Percentiles rank a stretch among this genome's conserved stretches.
Evolutionary conservation across 2,888 invertebrate genomes (phyloP).

Genomic region (Automeris io): DNA sequence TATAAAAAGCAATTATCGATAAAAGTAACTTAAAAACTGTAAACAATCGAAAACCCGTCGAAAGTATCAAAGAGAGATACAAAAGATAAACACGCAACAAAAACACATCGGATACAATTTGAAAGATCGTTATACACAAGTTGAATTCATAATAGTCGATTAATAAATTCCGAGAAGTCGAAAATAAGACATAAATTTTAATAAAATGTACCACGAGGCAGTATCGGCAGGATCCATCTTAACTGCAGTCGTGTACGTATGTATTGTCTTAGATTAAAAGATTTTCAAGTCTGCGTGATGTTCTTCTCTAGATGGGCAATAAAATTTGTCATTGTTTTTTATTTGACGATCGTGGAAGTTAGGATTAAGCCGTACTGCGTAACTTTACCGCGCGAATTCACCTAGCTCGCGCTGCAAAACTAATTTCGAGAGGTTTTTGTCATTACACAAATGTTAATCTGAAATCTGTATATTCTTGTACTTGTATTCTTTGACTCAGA

Average conservation of each 20-base stretch:
- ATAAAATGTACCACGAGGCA: constrained; percentile 62
- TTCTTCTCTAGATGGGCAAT: constrained; percentile 24
- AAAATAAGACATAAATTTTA: constrained; percentile 74
- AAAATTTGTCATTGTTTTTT: constrained; percentile 10
- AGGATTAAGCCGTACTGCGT: not conserved
- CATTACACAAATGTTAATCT: too few species aligned
- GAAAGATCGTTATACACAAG: constrained; percentile 36
- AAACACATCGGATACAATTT: constrained; percentile 47
- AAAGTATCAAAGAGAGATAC: not conserved
- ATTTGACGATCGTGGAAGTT: constrained; percentile 10
- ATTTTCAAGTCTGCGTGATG: constrained; percentile 39
- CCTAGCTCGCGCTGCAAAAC: too few species aligned
- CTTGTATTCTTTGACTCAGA: too few species aligned
- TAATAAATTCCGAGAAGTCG: constrained; percentile 69
- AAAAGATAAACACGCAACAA: constrained; percentile 13
- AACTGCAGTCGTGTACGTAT: constrained; percentile 29
- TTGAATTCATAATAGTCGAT: constrained; percentile 73
- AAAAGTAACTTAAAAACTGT: not conserved
- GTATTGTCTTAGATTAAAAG: constrained; percentile 51
- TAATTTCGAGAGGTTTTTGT: too few species aligned
- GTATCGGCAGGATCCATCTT: constrained; percentile 56
- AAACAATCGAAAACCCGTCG: not conserved
- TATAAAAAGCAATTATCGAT: too few species aligned
- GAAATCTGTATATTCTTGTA: too few species aligned
- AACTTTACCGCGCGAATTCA: too few species aligned